Conservation (phyloP, 2,797 vertebrate species). For the Lerista edwardsae region DNA sequence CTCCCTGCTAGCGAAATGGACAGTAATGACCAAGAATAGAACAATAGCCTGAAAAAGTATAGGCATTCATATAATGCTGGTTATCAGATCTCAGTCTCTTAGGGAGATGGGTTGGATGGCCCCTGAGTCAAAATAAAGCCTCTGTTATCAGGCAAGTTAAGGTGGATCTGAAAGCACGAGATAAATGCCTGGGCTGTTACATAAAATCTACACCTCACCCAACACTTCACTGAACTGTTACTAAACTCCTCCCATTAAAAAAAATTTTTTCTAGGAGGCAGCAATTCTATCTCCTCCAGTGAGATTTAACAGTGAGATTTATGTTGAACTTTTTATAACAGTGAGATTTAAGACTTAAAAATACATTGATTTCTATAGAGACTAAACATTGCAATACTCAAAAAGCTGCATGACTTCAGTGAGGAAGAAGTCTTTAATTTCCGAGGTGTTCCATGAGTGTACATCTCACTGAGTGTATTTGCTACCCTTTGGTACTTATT, state of each 20-base stretch:
- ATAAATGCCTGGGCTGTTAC: constrained; percentile 3
- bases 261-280: rapidly evolving
- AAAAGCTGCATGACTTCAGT: neutral
- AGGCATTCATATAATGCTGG: neutral
- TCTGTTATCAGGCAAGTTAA: neutral
- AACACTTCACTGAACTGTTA: neutral
- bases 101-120: neutral
- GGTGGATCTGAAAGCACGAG: neutral
- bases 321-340: too few relatives aligned
- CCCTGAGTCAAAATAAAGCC: neutral
- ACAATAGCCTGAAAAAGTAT: too few relatives aligned
- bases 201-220: neutral
- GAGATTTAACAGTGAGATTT: too few relatives aligned
- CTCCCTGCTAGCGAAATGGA: neutral
- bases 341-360: too few relatives aligned
- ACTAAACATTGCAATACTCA: too few relatives aligned
- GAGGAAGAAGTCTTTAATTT: neutral
- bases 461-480: too few relatives aligned
- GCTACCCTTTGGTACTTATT: too few relatives aligned
- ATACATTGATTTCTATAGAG: too few relatives aligned
- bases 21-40: neutral
- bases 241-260: rapidly evolving
- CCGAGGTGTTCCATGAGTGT: neutral
- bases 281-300: neutral
- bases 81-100: neutral